Base-by-base conservation (phyloP, 2,113 vertebrate genomes). In the Apodemus speciosus region DNA sequence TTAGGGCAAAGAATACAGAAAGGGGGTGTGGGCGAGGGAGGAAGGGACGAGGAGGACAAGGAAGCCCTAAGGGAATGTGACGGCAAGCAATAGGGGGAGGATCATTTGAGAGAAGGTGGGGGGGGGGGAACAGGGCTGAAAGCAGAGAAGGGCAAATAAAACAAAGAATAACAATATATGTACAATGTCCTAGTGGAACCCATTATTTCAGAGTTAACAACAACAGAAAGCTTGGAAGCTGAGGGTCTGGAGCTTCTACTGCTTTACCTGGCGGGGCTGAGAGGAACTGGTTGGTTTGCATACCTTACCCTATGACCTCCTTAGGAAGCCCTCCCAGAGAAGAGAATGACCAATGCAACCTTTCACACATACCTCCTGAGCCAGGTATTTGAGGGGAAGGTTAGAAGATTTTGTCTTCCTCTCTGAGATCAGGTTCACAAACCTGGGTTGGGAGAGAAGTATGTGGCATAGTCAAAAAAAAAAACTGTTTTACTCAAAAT, bases 371-470 rank as follows among this genome's bases (percentile, higher is more conserved):
- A 99, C 99, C 98, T 99, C 98, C 91, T 97, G 98, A 46, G 99
- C 99, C 96, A 99, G 97, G 8, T 97, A 97, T 96, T 98, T 98
- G 91, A 99, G 98, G 0, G 99, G 98, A 11, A 98, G 97, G 85
- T 97, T 98, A 15, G 96, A 43, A 35, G 46, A 97, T 64, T 99
- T 99, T 97, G 99, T 99, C 86, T 98, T 99, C 20, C 98, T 97
- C 95, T 99, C 99, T 0, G 99, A 99, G 96, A 99, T 99, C 89
- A 99, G 97, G 96, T 99, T 99, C 68, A 99, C 98, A 97, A 99
- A 99, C 96, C 99, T 99, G 89, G 23, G 0, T 46, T 6, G 83
- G 30, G 60, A 96, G 40, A 97, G 68, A 97, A 95, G 92, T 95
- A 95, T 93, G 91, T 96, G 83, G 90, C 62, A 92, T 11, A 96